These are phyloP conservation scores for Otolemur crassicaudatus DNA, from an alignment of 2,797 vertebrate genomes.

Conservation along the genomic window DNA sequence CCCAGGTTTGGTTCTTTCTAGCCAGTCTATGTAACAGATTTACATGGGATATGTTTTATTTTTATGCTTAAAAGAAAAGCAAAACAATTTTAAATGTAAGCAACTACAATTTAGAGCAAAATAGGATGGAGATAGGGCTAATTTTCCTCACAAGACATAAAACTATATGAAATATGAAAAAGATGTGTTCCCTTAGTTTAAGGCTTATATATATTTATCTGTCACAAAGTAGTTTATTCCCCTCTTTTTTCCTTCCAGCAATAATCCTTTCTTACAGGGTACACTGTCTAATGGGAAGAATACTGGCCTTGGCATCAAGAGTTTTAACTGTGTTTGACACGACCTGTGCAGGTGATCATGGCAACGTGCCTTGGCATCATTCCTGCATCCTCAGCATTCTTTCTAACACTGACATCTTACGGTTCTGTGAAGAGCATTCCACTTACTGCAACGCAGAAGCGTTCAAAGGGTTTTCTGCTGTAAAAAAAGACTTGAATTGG, in stretches of 20 bases:
- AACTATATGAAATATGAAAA: not conserved
- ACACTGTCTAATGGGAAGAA: not conserved
- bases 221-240: not conserved
- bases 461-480: not conserved
- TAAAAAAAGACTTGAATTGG: constrained; percentile 16
- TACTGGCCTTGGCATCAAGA: not conserved
- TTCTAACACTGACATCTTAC: not conserved
- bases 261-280: constrained; percentile 17
- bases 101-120: constrained; percentile 21
- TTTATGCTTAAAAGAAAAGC: not conserved
- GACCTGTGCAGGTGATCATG: constrained; percentile 79
- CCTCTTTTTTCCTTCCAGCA: not conserved
- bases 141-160: not conserved
- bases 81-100: not conserved
- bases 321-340: not conserved
- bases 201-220: not conserved
- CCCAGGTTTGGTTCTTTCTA: not conserved
- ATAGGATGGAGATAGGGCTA: not conserved
- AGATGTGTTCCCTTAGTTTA: not conserved
- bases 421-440: not conserved
- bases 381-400: constrained; percentile 77
- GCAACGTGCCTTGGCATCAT: constrained; percentile 49
- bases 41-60: not conserved
- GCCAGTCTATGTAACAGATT: not conserved
- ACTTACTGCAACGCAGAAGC: not conserved